A percentile compares a stretch with the other conserved stretches of the same genome.
phyloP scores from a whole-genome alignment of 1,140 invertebrate genomes.

The Hormaphis cornu region DNA sequence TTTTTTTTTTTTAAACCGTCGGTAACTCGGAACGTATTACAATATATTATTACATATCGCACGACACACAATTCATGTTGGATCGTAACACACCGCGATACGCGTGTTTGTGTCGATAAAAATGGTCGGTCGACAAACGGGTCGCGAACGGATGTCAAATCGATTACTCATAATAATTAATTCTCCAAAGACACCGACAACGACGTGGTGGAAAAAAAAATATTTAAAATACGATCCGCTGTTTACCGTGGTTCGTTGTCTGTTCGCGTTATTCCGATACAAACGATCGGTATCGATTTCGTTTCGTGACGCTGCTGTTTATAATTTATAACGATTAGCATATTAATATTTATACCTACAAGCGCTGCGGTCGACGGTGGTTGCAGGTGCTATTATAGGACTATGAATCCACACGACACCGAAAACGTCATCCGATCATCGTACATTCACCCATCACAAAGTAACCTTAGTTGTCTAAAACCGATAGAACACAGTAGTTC shows the following conservation, averaged over 20 bases:
- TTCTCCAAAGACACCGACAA: background rate
- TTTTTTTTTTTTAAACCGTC: too few relatives aligned
- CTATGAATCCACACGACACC: too few relatives aligned
- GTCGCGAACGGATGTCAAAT: background rate
- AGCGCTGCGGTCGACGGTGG: too few relatives aligned
- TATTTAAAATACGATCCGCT: background rate
- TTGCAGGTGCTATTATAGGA: too few relatives aligned
- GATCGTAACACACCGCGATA: background rate
- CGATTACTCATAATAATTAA: conserved; percentile 23
- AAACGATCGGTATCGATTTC: conserved; percentile 1
- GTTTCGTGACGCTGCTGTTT: background rate
- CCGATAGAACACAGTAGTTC: too few relatives aligned
- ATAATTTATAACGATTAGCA: background rate
- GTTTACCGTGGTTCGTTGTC: background rate
- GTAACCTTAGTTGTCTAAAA: too few relatives aligned
- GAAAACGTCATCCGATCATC: too few relatives aligned
- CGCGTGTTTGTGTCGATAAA: background rate
- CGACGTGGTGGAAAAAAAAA: background rate
- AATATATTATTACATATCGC: too few relatives aligned
- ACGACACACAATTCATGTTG: background rate
- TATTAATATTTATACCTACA: too few relatives aligned
- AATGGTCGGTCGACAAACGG: background rate
- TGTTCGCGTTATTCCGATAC: background rate
- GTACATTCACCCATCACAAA: too few relatives aligned
- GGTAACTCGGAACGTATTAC: too few relatives aligned